Conservation (phyloP, 2,113 vertebrate genomes). For the Microtus ochrogaster region DNA sequence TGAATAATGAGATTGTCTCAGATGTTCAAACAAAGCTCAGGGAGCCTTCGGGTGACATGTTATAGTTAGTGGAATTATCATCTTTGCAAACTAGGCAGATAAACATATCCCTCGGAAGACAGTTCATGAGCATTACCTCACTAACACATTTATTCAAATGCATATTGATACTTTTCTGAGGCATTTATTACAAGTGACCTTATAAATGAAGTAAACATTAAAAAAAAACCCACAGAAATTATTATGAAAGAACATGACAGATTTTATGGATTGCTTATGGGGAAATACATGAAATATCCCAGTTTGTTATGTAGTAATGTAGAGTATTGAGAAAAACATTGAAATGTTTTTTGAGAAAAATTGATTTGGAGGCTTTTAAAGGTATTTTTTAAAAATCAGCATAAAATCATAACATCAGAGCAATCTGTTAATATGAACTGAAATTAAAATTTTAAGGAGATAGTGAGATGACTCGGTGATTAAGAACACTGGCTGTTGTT, state of each 20-base stretch:
- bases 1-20: not conserved
- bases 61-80: not conserved
- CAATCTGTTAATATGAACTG: not conserved
- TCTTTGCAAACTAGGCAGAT: not conserved
- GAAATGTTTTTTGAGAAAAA: conserved; percentile 63
- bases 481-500: not conserved
- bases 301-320: conserved; percentile 71
- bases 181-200: conserved; percentile 67
- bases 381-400: conserved; percentile 63
- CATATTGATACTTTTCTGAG: not conserved
- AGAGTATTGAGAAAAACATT: conserved; percentile 66
- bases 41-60: not conserved
- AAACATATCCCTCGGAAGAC: not conserved
- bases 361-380: conserved; percentile 49
- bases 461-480: not conserved
- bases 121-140: not conserved
- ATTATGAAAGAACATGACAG: conserved; percentile 54
- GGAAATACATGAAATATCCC: conserved; percentile 75
- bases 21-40: not conserved
- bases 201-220: not conserved
- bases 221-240: conserved; percentile 56
- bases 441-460: conserved; percentile 44
- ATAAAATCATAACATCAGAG: conserved; percentile 41
- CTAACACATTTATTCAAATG: not conserved
- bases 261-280: conserved; percentile 73